Evolutionary conservation across 2,797 vertebrate genomes (phyloP), one percentile per base, ranked within the genome.

Genomic region (Chrysocyon brachyurus): DNA sequence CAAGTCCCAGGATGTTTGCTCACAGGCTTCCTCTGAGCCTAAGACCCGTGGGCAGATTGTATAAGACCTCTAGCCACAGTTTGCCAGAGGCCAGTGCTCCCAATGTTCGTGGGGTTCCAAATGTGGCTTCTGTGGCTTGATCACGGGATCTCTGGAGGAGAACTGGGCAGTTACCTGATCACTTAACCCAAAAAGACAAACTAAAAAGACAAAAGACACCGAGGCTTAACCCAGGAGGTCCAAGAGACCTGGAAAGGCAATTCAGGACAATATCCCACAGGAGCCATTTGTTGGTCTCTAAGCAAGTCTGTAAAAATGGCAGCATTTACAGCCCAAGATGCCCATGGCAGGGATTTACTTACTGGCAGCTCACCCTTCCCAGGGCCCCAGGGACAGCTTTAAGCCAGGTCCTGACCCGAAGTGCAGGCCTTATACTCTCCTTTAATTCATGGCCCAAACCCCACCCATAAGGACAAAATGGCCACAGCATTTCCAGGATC

Each of bases 401-500:
- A 95, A 91, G 92, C 46, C 17, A 86, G 75, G 83, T 70, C 56
- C 85, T 91, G 54, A 89, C 16, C 81, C 96, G 89, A 94, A 75
- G 46, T 59, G 31, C 3, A 31, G 82, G 64, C n/a, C 31, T 92
- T 78, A 72, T 59, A 72, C 61, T 86, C 90, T 97, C 78, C 85
- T 97, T 56, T 91, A 57, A 85, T 36, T 52, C 68, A 46, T 0
- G 6, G 82, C 68, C 63, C 36, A 83, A 95, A 85, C 40, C 64
- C 56, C 61, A 91, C 56, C 56, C 68, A 63, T 15, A 57, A 66
- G 88, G 92, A 59, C 33, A 70, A 97, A 89, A 87, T 68, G 97
- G 95, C 96, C 4, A 75, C 97, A 98, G 98, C 98, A 97, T 81
- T 96, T 96, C 97, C 95, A 40, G 9, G 97, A 68, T 86, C 97